Evolutionary conservation across 2,888 invertebrate genomes (phyloP).

Genomic region (Polymixis lichenea): DNA sequence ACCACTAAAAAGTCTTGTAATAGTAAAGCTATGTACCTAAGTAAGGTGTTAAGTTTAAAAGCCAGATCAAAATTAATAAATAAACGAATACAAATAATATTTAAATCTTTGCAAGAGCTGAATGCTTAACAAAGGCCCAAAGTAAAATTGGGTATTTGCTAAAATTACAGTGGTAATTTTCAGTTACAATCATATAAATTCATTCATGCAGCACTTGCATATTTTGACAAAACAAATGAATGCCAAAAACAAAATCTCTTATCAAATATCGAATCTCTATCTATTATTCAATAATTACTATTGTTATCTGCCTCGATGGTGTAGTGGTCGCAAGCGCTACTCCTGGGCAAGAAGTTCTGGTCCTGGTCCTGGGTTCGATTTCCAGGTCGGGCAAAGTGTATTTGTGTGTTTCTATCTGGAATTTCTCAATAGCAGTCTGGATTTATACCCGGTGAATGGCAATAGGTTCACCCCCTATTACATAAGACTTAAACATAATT

Average conservation of each 20-base stretch:
- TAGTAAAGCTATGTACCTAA: too few relatives aligned
- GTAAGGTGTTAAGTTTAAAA: conserved; percentile 1
- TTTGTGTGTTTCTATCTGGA: too few relatives aligned
- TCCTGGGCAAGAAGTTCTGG: too few relatives aligned
- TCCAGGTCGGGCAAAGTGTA: too few relatives aligned
- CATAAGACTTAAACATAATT: too few relatives aligned
- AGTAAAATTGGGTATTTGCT: conserved; percentile 35
- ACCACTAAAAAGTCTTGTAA: not conserved
- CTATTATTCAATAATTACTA: too few relatives aligned
- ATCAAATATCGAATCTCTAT: not conserved
- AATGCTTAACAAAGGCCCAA: conserved; percentile 44
- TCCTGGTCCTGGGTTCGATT: too few relatives aligned
- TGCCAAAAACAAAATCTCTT: conserved; percentile 3
- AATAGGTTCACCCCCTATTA: too few relatives aligned
- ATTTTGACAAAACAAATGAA: conserved; percentile 23
- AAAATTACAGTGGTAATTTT: conserved; percentile 43
- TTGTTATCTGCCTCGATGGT: too few relatives aligned
- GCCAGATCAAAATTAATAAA: conserved; percentile 21
- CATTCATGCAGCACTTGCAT: not conserved
- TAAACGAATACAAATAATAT: conserved; percentile 35
- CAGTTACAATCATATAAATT: conserved; percentile 18
- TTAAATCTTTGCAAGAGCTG: conserved; percentile 33
- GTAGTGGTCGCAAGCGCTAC: too few relatives aligned
- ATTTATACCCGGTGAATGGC: too few relatives aligned
- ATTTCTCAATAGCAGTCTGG: too few relatives aligned